Conservation (phyloP, 2,888 invertebrate species). For the Lottia scabra region DNA sequence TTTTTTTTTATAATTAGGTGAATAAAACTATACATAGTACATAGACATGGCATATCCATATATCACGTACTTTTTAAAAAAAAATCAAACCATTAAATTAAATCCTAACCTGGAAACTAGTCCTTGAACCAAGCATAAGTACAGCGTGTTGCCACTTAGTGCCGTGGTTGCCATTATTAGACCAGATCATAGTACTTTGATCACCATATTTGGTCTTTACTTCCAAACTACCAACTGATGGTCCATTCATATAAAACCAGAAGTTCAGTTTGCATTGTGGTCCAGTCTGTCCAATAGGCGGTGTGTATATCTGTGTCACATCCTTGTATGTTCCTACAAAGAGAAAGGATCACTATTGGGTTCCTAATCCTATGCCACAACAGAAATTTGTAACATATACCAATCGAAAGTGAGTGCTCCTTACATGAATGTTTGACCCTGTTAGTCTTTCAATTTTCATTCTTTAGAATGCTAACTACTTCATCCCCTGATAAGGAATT, state of each 20-base stretch:
- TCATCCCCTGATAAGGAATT: no score
- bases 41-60: no score
- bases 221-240: conserved; percentile 40
- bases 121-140: conserved; percentile 47
- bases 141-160: conserved; percentile 39
- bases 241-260: conserved; percentile 53
- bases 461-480: no score
- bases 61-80: no score
- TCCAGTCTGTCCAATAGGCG: conserved; percentile 42
- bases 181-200: conserved; percentile 34
- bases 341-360: not conserved
- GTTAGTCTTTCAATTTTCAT: no score
- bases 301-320: conserved; percentile 39
- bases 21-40: no score
- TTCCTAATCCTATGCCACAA: no score
- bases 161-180: conserved; percentile 39
- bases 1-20: no score
- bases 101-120: conserved; percentile 38
- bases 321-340: conserved; percentile 30
- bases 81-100: no score
- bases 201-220: conserved; percentile 31
- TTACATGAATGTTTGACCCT: no score
- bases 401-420: no score
- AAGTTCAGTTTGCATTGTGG: conserved; percentile 52
- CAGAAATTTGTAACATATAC: no score